Base-by-base conservation (phyloP, 2,113 vertebrate genomes). In the Brachirus orientalis region DNA sequence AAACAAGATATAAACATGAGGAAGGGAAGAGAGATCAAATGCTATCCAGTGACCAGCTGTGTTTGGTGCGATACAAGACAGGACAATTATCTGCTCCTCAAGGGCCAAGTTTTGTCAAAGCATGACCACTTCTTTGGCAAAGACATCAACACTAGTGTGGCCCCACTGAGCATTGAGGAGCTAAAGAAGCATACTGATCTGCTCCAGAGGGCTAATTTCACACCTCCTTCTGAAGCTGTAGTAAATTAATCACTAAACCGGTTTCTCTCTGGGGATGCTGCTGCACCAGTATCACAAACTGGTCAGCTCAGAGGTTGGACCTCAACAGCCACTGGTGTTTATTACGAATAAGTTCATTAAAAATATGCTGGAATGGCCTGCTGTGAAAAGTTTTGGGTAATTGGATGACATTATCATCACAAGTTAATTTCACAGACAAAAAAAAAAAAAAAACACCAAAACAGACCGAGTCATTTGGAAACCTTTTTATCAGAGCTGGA, bases 391-490 rank as follows among this genome's bases (percentile, higher is more conserved):
- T 77, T n/a, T 9, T 8, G 69, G 65, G 73, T 89, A 88, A 91
- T 86, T 86, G 84, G 82, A 75, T 75, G 74, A 80, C 79, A 64
- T 66, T 85, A 88, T 80, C 77, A 81, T 74, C 62, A 58, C 59
- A 51, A 75, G 75, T 75, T 80, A 80, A 88, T 88, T 87, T 85
- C 71, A 75, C 69, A 86, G 76, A 73, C 50, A n/a, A 28, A 28
- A 28, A 3, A 28, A 28, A 28, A 28, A 73, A 72, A 75, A 79
- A 84, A 72, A 77, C 75, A 84, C 73, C 69, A 73, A 87, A 84
- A 84, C 75, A 90, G 85, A 82, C 78, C 70, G 38, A 88, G 77
- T 80, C 78, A 84, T 84, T 75, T 69, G 81, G 73, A 86, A 85
- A 80, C 66, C 63, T 81, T 82, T 76, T 77, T 41, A 82, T 90